Evolutionary conservation across 2,797 vertebrate genomes (phyloP), one percentile per base, ranked within the genome.

Genomic region (Lutjanus argentimaculatus): DNA sequence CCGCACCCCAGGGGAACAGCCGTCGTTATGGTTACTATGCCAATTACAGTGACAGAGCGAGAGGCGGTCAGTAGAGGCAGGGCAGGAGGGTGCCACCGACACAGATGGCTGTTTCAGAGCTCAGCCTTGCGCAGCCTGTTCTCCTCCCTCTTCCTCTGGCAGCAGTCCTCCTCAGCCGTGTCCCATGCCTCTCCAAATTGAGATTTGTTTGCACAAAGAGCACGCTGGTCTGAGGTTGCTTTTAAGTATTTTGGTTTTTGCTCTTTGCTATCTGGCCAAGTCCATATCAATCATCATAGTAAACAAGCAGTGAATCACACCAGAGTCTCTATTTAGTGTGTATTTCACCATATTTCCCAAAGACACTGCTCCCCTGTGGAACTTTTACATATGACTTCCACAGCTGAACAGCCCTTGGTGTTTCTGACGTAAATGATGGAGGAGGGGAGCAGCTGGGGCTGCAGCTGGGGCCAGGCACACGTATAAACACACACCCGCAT

Each of bases 11-110:
- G 88, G 91, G 91, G 86, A 88, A 68, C 75, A 57, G 79, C 64
- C 25, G 81, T 92, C 66, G 86, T 90, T 86, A 92, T 85, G 87
- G 92, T 88, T 90, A 91, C 93, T 62, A 84, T 75, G 86, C 85
- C 91, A 92, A 94, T 94, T 93, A 95, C 90, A 93, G 80, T 85
- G 91, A 91, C 85, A 70, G 85, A 89, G 86, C 3, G 68, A 67
- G 79, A 67, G 80, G 82, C 80, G 45, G 85, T 75, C 78, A 46
- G 77, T 64, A 49, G 75, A 80, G 86, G 70, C 67, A 65, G 83
- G 55, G 75, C 46, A 69, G 86, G 66, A 45, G 72, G 79, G 64
- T 61, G 67, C 71, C 69, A 72, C 57, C 53, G 69, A 78, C 85
- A 82, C 94, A 95, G 94, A 94, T 95, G 95, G 92, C 72, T 57